These are phyloP conservation scores for Disparrhopalites patrizii DNA, from an alignment of 2,888 invertebrate species.

Conservation along the genomic window DNA sequence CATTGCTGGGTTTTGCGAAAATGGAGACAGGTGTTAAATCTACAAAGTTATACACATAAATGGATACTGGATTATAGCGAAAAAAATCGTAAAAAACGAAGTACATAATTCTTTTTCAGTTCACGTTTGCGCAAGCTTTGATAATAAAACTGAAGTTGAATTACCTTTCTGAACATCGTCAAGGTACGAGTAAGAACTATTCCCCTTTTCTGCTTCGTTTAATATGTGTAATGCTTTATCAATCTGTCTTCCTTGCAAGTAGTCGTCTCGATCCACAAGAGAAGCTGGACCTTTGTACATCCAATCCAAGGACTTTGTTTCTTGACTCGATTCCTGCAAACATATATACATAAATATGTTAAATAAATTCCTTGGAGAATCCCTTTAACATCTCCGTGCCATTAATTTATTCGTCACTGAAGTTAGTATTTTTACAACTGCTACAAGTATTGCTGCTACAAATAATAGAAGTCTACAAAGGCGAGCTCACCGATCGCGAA, in stretches of 20 bases:
- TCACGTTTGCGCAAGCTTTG: background rate
- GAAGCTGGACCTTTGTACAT: slow-evolving; percentile 71
- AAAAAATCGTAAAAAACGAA: background rate
- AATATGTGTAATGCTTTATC: slow-evolving; percentile 72
- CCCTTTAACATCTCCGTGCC: too few species aligned
- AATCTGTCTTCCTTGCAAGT: slow-evolving; percentile 74
- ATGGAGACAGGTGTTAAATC: slow-evolving; percentile 51
- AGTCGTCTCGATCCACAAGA: slow-evolving; percentile 75
- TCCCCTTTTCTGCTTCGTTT: slow-evolving; percentile 58
- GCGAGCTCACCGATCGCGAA: too few species aligned
- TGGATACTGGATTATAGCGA: too few species aligned
- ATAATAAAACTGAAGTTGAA: too few species aligned
- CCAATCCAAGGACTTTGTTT: slow-evolving; percentile 63
- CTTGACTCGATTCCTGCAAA: background rate
- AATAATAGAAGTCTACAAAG: too few species aligned
- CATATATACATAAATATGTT: too few species aligned
- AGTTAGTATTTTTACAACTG: too few species aligned
- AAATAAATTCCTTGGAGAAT: too few species aligned
- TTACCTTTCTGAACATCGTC: slow-evolving; percentile 47
- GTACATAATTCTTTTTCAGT: background rate
- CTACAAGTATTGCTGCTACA: too few species aligned
- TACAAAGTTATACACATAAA: slow-evolving; percentile 34
- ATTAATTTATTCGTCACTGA: too few species aligned
- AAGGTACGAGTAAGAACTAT: slow-evolving; percentile 36
- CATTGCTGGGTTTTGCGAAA: slow-evolving; percentile 52